These are phyloP conservation scores for Plotosus lineatus DNA, from an alignment of 2,113 vertebrate species.

Conservation along the genomic window DNA sequence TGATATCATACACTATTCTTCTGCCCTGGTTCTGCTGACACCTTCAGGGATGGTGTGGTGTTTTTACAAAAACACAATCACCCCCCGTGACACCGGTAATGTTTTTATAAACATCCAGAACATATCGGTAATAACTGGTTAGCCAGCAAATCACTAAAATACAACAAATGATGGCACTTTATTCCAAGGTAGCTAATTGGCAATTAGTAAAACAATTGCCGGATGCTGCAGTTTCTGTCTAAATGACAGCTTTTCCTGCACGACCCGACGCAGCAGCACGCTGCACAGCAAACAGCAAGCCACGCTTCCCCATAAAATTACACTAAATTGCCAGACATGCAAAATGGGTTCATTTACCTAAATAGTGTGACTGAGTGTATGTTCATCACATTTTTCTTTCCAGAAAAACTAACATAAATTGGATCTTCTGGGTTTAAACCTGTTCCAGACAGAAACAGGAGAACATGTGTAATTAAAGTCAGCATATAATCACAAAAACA, in stretches of 20 bases:
- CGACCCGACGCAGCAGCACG: constrained; percentile 52
- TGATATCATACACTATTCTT: constrained; percentile 10
- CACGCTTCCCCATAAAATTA: constrained; percentile 68
- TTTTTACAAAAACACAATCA: constrained; percentile 11
- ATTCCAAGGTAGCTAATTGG: constrained; percentile 64
- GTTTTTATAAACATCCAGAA: constrained; percentile 51
- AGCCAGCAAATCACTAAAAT: constrained; percentile 55
- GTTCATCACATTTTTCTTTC: constrained; percentile 54
- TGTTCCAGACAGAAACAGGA: constrained; percentile 53
- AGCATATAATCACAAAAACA: constrained; percentile 46
- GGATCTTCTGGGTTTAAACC: constrained; percentile 23
- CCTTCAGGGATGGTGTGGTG: not conserved
- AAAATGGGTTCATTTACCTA: constrained; percentile 66
- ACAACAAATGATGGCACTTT: constrained; percentile 58
- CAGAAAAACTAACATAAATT: constrained; percentile 45
- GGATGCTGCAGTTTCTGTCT: constrained; percentile 51
- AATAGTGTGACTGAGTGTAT: constrained; percentile 62
- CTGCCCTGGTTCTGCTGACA: constrained; percentile 7
- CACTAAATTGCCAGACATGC: constrained; percentile 62
- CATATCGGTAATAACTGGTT: constrained; percentile 51
- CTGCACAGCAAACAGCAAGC: constrained; percentile 63
- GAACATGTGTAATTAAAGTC: constrained; percentile 58
- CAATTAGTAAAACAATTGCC: constrained; percentile 66
- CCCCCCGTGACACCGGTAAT: constrained; percentile 41
- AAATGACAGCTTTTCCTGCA: constrained; percentile 66